These are phyloP conservation scores for Fragum fragum DNA, from an alignment of 2,888 invertebrate genomes.

Conservation along the genomic window DNA sequence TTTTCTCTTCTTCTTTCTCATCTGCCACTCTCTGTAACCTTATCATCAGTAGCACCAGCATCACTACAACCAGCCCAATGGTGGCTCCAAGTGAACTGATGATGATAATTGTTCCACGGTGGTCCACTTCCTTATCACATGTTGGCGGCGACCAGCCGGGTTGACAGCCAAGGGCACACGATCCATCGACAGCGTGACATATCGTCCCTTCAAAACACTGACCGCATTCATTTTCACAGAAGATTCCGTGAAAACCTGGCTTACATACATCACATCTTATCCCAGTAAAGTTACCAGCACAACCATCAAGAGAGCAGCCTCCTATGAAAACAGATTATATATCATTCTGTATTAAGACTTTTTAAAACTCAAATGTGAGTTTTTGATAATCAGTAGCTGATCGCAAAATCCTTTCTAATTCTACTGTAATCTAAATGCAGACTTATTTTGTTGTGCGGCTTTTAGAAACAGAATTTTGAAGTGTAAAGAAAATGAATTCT, in stretches of 20 bases:
- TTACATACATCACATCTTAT: background rate
- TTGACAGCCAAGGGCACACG: background rate
- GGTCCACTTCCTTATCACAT: background rate
- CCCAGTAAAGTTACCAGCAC: background rate
- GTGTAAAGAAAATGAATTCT: too few species aligned
- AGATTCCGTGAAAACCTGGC: background rate
- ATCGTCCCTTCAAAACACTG: background rate
- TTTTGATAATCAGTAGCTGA: too few species aligned
- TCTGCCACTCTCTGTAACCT: constrained; percentile 1
- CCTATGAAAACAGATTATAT: background rate
- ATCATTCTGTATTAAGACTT: too few species aligned
- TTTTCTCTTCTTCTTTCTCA: background rate
- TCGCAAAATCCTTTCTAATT: too few species aligned
- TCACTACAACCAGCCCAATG: background rate
- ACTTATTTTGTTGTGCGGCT: too few species aligned
- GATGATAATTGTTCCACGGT: background rate
- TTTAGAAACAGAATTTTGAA: too few species aligned
- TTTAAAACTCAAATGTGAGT: too few species aligned
- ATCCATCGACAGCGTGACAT: background rate
- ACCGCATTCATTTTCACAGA: background rate
- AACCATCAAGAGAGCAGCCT: background rate
- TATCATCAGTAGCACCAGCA: background rate
- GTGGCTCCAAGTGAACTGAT: background rate
- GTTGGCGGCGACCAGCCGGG: background rate
- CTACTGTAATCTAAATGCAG: too few species aligned